Percentiles rank a stretch among this genome's conserved stretches.
Evolutionary conservation across 2,113 vertebrate genomes (phyloP).

Genomic region (Phodopus roborovskii): DNA sequence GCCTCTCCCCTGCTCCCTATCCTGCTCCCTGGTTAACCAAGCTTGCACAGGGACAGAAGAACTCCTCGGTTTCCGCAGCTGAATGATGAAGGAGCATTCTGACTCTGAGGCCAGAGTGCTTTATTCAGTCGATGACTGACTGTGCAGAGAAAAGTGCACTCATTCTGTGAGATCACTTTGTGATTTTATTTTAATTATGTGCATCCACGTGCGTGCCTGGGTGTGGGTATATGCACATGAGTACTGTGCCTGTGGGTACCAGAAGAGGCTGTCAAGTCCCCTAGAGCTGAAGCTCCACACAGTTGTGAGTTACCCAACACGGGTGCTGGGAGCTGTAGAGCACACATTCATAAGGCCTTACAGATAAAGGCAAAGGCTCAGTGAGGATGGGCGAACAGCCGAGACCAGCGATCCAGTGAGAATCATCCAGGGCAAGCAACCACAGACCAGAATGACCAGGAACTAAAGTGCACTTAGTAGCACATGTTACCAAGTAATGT

Average conservation of each 20-base stretch:
- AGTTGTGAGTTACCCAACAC: not conserved
- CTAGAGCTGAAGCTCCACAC: not conserved
- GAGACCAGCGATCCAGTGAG: not conserved
- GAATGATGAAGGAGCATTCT: not conserved
- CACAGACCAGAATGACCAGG: not conserved
- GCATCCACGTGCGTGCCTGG: not conserved
- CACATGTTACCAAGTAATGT: constrained; percentile 42
- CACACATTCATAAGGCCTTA: not conserved
- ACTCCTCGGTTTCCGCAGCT: not conserved
- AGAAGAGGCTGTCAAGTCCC: not conserved
- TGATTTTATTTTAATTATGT: not conserved
- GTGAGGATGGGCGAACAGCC: not conserved
- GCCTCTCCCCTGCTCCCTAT: not conserved
- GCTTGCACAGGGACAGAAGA: not conserved
- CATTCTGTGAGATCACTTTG: not conserved
- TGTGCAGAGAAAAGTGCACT: not conserved
- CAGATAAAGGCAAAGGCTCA: not conserved
- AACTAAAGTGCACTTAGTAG: not conserved
- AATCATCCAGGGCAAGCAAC: not conserved
- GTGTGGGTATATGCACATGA: not conserved
- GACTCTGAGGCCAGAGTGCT: not conserved
- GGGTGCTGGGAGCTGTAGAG: not conserved
- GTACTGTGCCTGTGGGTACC: not conserved
- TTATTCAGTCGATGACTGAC: not conserved
- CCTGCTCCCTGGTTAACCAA: not conserved